Evolutionary conservation across 2,797 vertebrate species (phyloP).

Genomic region (Xenopus petersii): DNA sequence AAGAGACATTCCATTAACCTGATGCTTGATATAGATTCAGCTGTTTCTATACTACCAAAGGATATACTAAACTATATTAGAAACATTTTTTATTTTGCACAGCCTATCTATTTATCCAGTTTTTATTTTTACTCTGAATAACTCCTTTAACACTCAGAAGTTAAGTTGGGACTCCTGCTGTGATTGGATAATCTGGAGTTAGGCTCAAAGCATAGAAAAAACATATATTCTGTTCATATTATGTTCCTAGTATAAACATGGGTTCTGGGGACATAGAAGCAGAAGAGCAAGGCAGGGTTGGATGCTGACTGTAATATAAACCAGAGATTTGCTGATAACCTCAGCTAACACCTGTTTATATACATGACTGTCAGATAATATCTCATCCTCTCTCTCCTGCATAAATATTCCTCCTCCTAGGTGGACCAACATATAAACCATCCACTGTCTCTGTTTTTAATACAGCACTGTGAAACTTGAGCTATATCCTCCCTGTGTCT

Average conservation of each 20-base stretch:
- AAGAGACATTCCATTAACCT: too few species aligned
- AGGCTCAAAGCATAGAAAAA: not conserved
- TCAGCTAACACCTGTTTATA: slow-evolving; percentile 6
- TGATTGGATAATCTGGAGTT: too few species aligned
- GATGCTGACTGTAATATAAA: not conserved
- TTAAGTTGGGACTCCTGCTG: too few species aligned
- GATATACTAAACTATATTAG: too few species aligned
- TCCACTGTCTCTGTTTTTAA: not conserved
- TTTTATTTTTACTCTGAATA: too few species aligned
- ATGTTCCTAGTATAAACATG: not conserved
- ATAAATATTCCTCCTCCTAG: slow-evolving; percentile 2
- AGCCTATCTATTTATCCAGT: too few species aligned
- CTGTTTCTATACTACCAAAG: too few species aligned
- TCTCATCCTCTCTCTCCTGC: slow-evolving; percentile 14
- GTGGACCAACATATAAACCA: too few species aligned
- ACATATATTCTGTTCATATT: not conserved
- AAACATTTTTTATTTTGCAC: too few species aligned
- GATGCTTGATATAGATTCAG: too few species aligned
- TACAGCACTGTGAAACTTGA: not conserved
- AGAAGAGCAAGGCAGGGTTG: not conserved
- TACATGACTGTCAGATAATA: slow-evolving; percentile 1
- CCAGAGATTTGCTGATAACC: slow-evolving; percentile 14
- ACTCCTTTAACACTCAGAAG: too few species aligned
- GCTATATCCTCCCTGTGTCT: too few species aligned
- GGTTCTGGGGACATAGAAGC: slow-evolving; percentile 9